phyloP scores from a whole-genome alignment of 2,113 vertebrate genomes.

The Mesocricetus auratus region DNA sequence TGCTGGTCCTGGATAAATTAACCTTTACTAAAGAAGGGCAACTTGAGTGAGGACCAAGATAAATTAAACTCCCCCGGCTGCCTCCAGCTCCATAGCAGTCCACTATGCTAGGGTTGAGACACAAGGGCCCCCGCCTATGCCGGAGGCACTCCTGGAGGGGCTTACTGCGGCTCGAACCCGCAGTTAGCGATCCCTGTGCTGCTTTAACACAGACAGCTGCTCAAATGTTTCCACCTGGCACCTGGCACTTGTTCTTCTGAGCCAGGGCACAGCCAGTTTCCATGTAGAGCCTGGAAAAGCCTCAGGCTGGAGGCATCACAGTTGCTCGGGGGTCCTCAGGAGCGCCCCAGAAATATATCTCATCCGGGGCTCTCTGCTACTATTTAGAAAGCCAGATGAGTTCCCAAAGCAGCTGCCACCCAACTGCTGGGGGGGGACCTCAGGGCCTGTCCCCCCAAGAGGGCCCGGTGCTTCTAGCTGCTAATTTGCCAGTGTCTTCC shows the following conservation, averaged over 20 bases:
- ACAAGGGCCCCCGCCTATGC: background rate
- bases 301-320: background rate
- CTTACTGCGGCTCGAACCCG: background rate
- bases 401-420: too few relatives aligned
- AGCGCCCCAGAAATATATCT: background rate
- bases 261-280: background rate
- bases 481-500: background rate
- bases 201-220: background rate
- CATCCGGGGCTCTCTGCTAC: background rate
- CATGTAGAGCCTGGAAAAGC: background rate
- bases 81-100: background rate
- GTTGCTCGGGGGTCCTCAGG: background rate
- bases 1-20: background rate
- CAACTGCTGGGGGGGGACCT: background rate
- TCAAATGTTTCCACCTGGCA: too few relatives aligned
- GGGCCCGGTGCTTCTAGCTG: background rate
- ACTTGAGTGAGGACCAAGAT: too few relatives aligned
- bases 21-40: background rate
- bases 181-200: background rate
- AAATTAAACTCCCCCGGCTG: background rate
- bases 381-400: background rate
- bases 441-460: background rate
- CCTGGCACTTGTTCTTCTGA: background rate
- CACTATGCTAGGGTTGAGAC: background rate
- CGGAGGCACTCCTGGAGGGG: background rate